Evolutionary conservation across 2,888 invertebrate species (phyloP), one percentile per base, ranked within the genome.

Genomic region (Agrotis clavis): DNA sequence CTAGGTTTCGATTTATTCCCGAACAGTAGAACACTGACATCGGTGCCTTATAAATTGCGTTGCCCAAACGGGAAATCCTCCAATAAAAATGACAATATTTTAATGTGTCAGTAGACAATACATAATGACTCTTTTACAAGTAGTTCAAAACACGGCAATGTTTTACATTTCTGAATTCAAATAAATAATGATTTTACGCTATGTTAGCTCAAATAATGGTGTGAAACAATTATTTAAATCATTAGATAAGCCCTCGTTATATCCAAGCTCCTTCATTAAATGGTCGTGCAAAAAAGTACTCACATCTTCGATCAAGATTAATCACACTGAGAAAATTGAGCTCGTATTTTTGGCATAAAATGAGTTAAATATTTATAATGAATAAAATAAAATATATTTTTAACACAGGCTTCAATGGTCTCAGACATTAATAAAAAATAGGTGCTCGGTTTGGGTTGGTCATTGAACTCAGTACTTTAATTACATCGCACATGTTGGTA

Each of bases 141-240:
- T 56, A n/a, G 56, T 57, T 11, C 25, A 19, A 50, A 51, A 72
- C 35, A 71, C 3, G 35, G 41, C 18, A 14, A 21, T 35, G 50
- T 21, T 57, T 45, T 18, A 2, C 41, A 16, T 51, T 21, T 9
- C 11, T 18, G 21, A 48, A 57, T 21, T 7, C 41, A 51, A 25
- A 56, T 35, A 11, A 3, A 19, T 6, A 57, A 16, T 30, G 14
- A 68, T 75, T 75, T 51, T 30, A 69, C 51, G 35, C 35, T n/a
- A 14, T 9, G n/a, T 4, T 61, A 51, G 47, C 45, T 56, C 13
- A 25, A 25, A 35, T 75, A 75, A 74, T 21, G 56, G 21, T 50
- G 30, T 50, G 25, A 9, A 30, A 35, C n/a, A n/a, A 57, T 19
- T 13, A 57, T 57, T 35, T 35, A n/a, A 56, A 30, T 30, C 30